Conservation (phyloP, 2,888 invertebrate genomes). For the Drosophila conformis region DNA sequence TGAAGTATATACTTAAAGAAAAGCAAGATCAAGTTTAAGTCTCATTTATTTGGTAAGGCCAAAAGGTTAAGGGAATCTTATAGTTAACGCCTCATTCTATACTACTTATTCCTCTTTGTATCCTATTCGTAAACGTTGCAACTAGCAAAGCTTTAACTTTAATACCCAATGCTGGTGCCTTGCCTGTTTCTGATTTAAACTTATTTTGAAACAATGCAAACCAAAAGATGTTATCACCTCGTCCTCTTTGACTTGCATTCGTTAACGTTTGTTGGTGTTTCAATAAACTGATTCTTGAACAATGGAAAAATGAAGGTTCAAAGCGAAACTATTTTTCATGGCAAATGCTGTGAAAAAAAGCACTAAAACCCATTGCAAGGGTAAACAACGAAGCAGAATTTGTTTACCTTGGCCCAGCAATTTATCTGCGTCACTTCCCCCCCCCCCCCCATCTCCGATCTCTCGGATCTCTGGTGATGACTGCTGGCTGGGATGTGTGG, state of each 20-base stretch:
- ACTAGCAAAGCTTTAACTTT: neutral
- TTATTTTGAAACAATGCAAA: neutral
- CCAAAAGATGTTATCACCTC: neutral
- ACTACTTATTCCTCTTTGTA: neutral
- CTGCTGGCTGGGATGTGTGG: neutral
- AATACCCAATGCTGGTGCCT: neutral
- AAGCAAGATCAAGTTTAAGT: neutral
- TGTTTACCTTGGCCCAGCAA: constrained; percentile 61
- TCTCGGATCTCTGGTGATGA: neutral
- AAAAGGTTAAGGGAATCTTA: neutral
- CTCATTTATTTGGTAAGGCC: too few relatives aligned
- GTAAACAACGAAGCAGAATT: constrained; percentile 34
- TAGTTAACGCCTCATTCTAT: accelerated
- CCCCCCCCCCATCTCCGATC: neutral
- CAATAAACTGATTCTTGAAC: neutral
- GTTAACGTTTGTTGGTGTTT: neutral
- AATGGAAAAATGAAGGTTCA: neutral
- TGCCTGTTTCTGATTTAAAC: too few relatives aligned
- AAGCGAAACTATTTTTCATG: constrained; percentile 11
- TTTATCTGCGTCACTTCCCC: constrained; percentile 46
- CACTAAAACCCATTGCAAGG: constrained; percentile 30
- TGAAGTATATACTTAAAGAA: neutral
- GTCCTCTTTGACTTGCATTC: neutral
- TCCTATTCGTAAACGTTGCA: neutral
- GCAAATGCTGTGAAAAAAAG: constrained; percentile 29